phyloP scores from a whole-genome alignment of 2,797 vertebrate genomes.

The Florisuga fusca region DNA sequence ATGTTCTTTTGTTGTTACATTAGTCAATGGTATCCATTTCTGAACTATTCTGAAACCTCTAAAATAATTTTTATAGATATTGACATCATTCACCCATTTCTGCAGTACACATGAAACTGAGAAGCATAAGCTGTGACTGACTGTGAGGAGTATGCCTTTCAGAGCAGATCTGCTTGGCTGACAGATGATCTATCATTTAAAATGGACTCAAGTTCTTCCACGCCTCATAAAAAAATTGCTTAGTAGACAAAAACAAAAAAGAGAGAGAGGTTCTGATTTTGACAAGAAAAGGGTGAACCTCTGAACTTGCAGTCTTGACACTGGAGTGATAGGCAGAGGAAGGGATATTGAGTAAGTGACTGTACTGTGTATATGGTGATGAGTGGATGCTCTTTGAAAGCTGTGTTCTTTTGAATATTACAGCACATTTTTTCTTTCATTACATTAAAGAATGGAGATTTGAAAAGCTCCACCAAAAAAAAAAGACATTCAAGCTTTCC shows the following conservation, averaged over 20 bases:
- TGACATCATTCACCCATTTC: background rate
- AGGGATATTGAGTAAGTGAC: conserved; percentile 28
- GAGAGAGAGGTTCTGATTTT: background rate
- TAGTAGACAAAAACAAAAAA: background rate
- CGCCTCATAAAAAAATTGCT: background rate
- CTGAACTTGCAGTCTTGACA: conserved; percentile 39
- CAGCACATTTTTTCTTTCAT: conserved; percentile 51
- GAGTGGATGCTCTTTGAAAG: conserved; percentile 38
- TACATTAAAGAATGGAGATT: conserved; percentile 24
- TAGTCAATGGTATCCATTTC: background rate
- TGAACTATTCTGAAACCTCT: background rate
- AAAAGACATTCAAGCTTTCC: background rate
- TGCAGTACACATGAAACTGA: background rate
- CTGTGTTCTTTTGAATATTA: conserved; percentile 28
- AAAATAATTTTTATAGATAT: background rate
- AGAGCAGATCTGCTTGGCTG: background rate
- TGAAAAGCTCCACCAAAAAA: background rate
- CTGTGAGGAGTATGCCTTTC: background rate
- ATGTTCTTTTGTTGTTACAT: background rate
- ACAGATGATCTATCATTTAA: background rate
- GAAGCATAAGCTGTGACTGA: rapidly evolving
- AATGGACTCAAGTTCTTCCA: background rate
- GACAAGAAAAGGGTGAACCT: background rate
- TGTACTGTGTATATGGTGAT: conserved; percentile 46
- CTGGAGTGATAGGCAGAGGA: conserved; percentile 16